Percentiles rank a stretch among this genome's conserved stretches.
These are phyloP conservation scores for Drosophila rhopaloa DNA, from an alignment of 1,140 invertebrate genomes.

Conservation along the genomic window DNA sequence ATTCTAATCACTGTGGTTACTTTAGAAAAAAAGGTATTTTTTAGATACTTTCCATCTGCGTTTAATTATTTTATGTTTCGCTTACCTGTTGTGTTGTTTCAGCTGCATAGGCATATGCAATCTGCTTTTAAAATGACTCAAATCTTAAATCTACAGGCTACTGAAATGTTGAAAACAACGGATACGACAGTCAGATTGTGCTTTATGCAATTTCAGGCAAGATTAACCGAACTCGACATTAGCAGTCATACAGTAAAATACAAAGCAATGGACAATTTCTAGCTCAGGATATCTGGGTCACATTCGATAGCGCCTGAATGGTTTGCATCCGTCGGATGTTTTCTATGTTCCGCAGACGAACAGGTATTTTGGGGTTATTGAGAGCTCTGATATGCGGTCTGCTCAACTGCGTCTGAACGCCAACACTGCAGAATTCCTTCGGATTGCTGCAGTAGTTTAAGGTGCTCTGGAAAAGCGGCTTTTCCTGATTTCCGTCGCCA, in stretches of 20 bases:
- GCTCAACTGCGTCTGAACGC: neutral
- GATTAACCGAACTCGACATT: neutral
- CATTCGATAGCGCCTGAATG: neutral
- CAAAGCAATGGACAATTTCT: too few species aligned
- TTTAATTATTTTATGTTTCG: too few species aligned
- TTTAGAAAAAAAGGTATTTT: too few species aligned
- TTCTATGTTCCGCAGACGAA: slow-evolving; percentile 14
- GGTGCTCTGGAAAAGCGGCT: neutral
- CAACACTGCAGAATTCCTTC: neutral
- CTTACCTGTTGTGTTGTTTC: too few species aligned
- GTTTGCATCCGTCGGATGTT: neutral
- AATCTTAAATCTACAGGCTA: too few species aligned
- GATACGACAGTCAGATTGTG: too few species aligned
- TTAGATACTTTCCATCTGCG: too few species aligned
- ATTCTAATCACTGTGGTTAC: too few species aligned
- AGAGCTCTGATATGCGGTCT: slow-evolving; percentile 22
- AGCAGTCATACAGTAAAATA: neutral
- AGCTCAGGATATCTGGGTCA: neutral
- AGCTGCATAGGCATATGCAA: too few species aligned
- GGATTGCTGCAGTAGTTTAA: neutral
- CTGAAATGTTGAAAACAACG: too few species aligned
- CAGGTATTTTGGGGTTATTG: slow-evolving; percentile 21
- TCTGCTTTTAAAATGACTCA: too few species aligned
- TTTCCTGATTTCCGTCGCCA: neutral
- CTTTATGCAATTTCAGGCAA: neutral